Percentiles rank a stretch among this genome's conserved stretches.
Evolutionary conservation across 2,797 vertebrate genomes (phyloP).

Genomic region (Austrolebias charrua): DNA sequence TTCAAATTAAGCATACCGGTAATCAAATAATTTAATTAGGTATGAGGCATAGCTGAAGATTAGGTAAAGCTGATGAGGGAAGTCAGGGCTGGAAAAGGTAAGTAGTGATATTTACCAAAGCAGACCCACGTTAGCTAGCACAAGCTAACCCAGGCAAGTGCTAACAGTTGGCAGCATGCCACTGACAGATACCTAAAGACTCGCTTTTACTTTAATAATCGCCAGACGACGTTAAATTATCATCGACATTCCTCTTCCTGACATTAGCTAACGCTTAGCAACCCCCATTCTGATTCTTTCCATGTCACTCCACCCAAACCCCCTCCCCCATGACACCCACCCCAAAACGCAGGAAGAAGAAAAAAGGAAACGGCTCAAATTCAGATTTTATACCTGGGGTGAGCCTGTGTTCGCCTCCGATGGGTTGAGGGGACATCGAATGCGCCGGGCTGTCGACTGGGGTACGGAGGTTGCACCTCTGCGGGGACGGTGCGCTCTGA

Average conservation of each 20-base stretch:
- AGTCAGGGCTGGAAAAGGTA: neutral
- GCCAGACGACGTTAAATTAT: conserved; percentile 10
- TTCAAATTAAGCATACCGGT: neutral
- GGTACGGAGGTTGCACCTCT: conserved; percentile 85
- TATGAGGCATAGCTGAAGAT: neutral
- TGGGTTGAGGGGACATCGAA: conserved; percentile 75
- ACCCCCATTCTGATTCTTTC: conserved; percentile 66
- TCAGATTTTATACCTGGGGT: conserved; percentile 80
- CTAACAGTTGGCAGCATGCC: conserved; percentile 3
- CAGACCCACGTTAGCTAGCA: conserved; percentile 16
- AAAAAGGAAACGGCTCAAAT: conserved; percentile 11
- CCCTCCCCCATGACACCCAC: conserved; percentile 77
- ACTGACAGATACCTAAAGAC: neutral
- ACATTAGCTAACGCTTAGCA: conserved; percentile 64
- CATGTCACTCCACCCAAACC: conserved; percentile 78
- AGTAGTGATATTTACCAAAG: conserved; percentile 2
- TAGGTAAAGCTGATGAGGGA: neutral
- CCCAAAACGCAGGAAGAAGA: conserved; percentile 49
- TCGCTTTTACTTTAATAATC: neutral
- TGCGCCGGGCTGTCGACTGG: conserved; percentile 77
- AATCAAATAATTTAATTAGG: neutral
- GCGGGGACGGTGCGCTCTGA: conserved; percentile 82
- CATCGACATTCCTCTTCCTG: conserved; percentile 36
- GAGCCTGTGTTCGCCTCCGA: conserved; percentile 82
- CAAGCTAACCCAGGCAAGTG: conserved; percentile 8